Percentiles rank a stretch among this genome's conserved stretches.
These are phyloP conservation scores for Eupithecia dodoneata DNA, from an alignment of 2,888 invertebrate species.

Conservation along the genomic window DNA sequence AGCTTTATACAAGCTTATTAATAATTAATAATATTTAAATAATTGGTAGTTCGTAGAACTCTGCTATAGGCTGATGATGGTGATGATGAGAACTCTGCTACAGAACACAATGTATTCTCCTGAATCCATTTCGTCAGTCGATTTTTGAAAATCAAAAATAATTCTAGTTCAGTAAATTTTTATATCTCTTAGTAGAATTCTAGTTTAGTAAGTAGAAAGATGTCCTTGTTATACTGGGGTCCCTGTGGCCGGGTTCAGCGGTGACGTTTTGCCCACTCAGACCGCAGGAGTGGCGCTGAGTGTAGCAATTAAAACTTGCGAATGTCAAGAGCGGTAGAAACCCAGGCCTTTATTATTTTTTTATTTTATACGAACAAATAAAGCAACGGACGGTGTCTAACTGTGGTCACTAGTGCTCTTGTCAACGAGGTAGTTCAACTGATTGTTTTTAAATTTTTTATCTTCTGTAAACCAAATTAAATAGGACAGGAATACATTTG, in stretches of 20 bases:
- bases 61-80: too few relatives aligned
- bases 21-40: too few relatives aligned
- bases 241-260: slow-evolving; percentile 59
- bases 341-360: slow-evolving; percentile 69
- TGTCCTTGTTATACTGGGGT: slow-evolving; percentile 25
- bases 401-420: slow-evolving; percentile 45
- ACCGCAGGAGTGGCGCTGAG: slow-evolving; percentile 71
- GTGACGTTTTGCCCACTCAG: slow-evolving; percentile 68
- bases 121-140: too few relatives aligned
- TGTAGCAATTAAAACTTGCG: slow-evolving; percentile 83
- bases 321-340: slow-evolving; percentile 76
- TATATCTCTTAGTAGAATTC: neutral
- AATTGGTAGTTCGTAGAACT: too few relatives aligned
- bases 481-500: neutral
- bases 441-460: slow-evolving; percentile 12
- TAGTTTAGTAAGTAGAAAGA: slow-evolving; percentile 8
- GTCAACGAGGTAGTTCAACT: slow-evolving; percentile 41
- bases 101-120: too few relatives aligned
- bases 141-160: too few relatives aligned
- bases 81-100: too few relatives aligned
- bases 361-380: slow-evolving; percentile 67
- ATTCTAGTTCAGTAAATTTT: too few relatives aligned
- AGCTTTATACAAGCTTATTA: too few relatives aligned
- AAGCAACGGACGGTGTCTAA: slow-evolving; percentile 50
- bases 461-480: neutral